These are phyloP conservation scores for Dipus sagitta DNA, from an alignment of 2,797 vertebrate species.

Conservation along the genomic window DNA sequence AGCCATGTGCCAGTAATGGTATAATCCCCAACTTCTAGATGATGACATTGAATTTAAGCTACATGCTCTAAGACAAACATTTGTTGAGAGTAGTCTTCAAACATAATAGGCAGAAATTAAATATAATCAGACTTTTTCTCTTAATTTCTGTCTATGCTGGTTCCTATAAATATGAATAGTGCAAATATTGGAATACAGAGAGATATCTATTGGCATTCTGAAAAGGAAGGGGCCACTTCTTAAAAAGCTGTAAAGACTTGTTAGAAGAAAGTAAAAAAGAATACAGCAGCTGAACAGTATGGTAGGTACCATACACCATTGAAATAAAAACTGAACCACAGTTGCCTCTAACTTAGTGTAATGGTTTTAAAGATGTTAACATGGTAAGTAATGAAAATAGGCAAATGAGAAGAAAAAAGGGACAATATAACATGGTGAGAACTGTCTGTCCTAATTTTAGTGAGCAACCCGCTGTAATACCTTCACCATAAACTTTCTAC, in stretches of 20 bases:
- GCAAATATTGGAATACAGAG: background rate
- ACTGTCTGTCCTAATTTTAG: background rate
- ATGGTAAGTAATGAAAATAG: background rate
- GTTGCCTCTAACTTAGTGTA: background rate
- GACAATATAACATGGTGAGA: background rate
- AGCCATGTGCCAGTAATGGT: background rate
- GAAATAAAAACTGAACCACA: background rate
- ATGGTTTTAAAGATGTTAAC: background rate
- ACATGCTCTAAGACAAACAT: background rate
- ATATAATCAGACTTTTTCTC: conserved; percentile 23
- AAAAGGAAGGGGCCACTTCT: background rate
- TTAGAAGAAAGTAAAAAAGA: background rate
- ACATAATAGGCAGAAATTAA: background rate
- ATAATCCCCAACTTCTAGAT: background rate
- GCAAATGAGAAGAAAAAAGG: background rate
- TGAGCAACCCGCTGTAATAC: background rate
- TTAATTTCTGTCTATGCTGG: background rate
- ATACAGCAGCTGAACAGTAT: background rate
- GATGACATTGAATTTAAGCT: background rate
- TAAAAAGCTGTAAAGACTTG: background rate
- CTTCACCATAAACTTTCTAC: background rate
- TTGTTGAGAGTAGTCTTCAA: background rate
- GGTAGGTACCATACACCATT: background rate
- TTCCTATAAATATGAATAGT: background rate
- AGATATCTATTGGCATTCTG: background rate